Evolutionary conservation across 92 coral and sea anemone genomes (phyloP).

Genomic region (Zoanthus solanderi): DNA sequence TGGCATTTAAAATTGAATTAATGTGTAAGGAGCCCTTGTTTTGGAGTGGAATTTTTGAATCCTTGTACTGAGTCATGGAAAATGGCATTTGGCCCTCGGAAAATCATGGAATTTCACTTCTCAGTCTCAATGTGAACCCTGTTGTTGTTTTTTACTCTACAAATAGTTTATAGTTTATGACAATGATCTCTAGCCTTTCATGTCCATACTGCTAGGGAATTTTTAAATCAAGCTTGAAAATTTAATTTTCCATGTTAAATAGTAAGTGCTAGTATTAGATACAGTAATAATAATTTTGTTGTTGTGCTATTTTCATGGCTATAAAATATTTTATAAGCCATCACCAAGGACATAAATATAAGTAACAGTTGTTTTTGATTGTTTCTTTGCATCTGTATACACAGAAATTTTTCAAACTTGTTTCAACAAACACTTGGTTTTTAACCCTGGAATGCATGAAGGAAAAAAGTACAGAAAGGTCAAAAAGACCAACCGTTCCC

Average conservation of each 20-base stretch:
- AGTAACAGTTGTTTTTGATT: background rate
- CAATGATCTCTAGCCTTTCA: background rate
- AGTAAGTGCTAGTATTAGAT: background rate
- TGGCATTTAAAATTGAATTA: no score
- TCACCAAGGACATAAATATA: background rate
- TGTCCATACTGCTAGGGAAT: background rate
- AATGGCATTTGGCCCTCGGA: no score
- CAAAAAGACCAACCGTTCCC: no score
- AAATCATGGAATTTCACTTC: no score
- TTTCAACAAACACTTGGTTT: background rate
- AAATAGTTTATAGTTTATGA: no score
- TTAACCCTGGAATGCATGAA: background rate
- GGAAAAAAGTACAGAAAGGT: no score
- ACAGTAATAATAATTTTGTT: background rate
- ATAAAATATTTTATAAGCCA: background rate
- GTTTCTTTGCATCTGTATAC: background rate
- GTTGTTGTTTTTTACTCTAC: no score
- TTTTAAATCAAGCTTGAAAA: constrained; percentile 6
- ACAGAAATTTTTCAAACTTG: background rate
- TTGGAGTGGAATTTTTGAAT: no score
- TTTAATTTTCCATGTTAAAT: background rate
- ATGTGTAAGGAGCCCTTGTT: no score
- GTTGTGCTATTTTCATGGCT: background rate
- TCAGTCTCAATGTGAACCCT: no score
- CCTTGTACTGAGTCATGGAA: no score